These are phyloP conservation scores for Petaurus breviceps DNA, from an alignment of 2,113 vertebrate species.

Conservation along the genomic window DNA sequence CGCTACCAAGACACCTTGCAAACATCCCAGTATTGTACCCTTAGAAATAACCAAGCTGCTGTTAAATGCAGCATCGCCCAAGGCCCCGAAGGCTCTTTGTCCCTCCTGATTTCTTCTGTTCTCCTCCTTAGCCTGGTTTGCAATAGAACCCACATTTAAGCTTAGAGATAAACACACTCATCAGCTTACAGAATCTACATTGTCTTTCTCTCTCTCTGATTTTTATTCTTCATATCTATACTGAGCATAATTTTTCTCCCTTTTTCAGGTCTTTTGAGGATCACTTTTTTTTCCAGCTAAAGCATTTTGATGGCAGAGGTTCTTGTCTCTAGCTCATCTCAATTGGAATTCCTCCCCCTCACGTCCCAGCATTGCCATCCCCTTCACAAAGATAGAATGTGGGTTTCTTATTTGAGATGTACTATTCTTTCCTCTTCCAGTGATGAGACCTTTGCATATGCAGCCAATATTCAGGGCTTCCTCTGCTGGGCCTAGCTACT, in stretches of 20 bases:
- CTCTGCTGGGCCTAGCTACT: conserved; percentile 4
- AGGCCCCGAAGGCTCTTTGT: neutral
- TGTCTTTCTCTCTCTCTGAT: neutral
- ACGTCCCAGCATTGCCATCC: conserved; percentile 15
- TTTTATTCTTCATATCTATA: conserved; percentile 31
- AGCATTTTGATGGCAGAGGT: conserved; percentile 34
- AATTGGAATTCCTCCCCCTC: conserved; percentile 45
- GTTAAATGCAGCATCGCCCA: neutral
- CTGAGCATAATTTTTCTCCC: conserved; percentile 40
- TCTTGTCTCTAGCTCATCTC: conserved; percentile 33
- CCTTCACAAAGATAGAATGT: conserved; percentile 34
- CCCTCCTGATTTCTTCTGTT: neutral
- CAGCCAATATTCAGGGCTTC: neutral
- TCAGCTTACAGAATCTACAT: conserved; percentile 40
- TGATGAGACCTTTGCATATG: conserved; percentile 37
- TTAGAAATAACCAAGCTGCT: neutral
- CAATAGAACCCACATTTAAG: neutral
- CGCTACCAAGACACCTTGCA: neutral
- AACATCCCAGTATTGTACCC: neutral
- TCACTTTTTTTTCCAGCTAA: conserved; percentile 43
- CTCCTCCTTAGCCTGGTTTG: neutral
- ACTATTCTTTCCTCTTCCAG: conserved; percentile 42
- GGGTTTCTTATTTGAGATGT: conserved; percentile 10
- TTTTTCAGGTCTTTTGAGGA: conserved; percentile 58
- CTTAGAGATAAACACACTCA: neutral